phyloP scores from a whole-genome alignment of 2,797 vertebrate genomes.

The Crocodylus rhombifer region DNA sequence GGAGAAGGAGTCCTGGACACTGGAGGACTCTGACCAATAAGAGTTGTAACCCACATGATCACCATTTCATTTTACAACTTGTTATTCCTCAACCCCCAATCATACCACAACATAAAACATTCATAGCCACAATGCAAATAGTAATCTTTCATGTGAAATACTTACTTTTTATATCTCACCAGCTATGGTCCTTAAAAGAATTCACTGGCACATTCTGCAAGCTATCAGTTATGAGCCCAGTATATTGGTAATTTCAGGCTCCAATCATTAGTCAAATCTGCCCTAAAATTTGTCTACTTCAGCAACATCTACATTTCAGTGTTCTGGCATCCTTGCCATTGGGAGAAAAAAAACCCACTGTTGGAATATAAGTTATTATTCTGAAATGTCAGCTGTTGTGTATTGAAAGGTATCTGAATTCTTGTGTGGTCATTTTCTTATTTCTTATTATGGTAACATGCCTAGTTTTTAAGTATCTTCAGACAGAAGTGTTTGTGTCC shows the following conservation, averaged over 20 bases:
- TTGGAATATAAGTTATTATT: background rate
- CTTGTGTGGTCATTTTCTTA: background rate
- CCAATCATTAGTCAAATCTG: background rate
- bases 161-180: background rate
- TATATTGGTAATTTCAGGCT: rapidly evolving
- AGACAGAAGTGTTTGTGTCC: no score
- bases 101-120: background rate
- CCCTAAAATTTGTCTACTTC: background rate
- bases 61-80: rapidly evolving
- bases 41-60: background rate
- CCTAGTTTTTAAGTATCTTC: background rate
- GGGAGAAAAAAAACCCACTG: no score
- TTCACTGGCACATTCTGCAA: background rate
- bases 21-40: no score
- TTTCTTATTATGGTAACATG: background rate
- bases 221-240: background rate
- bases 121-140: background rate
- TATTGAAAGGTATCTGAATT: background rate
- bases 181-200: background rate
- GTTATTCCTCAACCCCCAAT: no score
- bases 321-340: rapidly evolving
- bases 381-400: no score
- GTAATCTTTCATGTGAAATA: background rate
- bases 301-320: background rate
- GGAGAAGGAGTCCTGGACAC: no score